A percentile compares a stretch with the other conserved stretches of the same genome.
phyloP scores from a whole-genome alignment of 2,888 invertebrate species.

The Tromatobia lineatoria region DNA sequence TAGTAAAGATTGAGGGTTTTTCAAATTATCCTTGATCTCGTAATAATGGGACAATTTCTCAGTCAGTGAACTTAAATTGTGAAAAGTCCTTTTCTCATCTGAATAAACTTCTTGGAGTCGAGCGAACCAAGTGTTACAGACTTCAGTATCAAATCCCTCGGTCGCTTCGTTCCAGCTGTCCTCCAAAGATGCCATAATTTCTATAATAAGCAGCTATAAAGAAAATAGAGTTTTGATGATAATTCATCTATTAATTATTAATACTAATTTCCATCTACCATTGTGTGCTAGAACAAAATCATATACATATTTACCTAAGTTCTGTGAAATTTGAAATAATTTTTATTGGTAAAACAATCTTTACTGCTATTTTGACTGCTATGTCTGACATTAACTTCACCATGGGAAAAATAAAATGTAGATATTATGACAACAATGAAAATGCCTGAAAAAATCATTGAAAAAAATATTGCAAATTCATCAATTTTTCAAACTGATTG shows the following conservation, averaged over 20 bases:
- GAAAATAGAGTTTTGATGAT: not conserved
- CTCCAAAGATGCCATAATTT: conserved; percentile 81
- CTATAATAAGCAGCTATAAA: conserved; percentile 23
- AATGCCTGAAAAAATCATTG: no score
- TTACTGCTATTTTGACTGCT: no score
- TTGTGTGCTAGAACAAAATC: not conserved
- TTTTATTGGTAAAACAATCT: no score
- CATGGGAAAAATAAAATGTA: no score
- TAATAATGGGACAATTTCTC: conserved; percentile 86
- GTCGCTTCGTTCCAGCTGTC: conserved; percentile 84
- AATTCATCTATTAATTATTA: no score
- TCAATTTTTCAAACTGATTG: no score
- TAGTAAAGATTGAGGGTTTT: conserved; percentile 85
- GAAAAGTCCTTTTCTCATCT: conserved; percentile 86
- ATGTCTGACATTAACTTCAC: no score
- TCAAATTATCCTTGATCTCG: conserved; percentile 84
- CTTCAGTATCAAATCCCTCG: conserved; percentile 78
- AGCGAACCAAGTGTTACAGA: conserved; percentile 84
- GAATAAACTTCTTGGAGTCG: conserved; percentile 84
- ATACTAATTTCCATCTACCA: no score
- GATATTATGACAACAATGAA: no score
- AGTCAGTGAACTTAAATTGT: conserved; percentile 85
- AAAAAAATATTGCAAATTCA: no score
- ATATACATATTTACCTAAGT: not conserved
- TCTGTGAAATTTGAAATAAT: not conserved